Evolutionary conservation across 2,888 invertebrate species (phyloP), one percentile per base, ranked within the genome.

Genomic region (Gastrophysa polygoni): DNA sequence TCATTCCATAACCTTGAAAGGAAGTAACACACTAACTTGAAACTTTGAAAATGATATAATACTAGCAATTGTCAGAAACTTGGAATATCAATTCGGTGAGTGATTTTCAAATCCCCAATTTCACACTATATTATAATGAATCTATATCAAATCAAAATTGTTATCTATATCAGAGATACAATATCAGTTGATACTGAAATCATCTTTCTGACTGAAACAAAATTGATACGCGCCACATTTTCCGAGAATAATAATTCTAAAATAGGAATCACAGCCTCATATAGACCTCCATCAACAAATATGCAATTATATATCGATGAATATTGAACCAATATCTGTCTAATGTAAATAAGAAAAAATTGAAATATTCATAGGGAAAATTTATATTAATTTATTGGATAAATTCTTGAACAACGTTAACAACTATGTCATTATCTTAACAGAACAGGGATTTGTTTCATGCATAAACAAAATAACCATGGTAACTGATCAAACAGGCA

Each of bases 31-130:
- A n/a, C n/a, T n/a, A n/a, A n/a, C n/a, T n/a, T n/a, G n/a, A n/a
- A n/a, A n/a, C n/a, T n/a, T n/a, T n/a, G n/a, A n/a, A n/a, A n/a
- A n/a, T n/a, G n/a, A n/a, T n/a, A n/a, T n/a, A n/a, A n/a, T n/a
- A n/a, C n/a, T n/a, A n/a, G n/a, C n/a, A n/a, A n/a, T 14, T 49
- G 5, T 49, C 49, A 29, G 49, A 49, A 49, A 49, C 49, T 7
- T 49, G 17, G 49, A 49, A 20, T 24, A 24, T 49, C 5, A 16
- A 49, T 14, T 14, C 29, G 49, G 49, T 49, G 16, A 28, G 16
- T 49, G 16, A 49, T 28, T 49, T 49, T 1, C 24, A 24, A 28
- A 28, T 49, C n/a, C 49, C 32, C 7, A 2, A 32, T 32, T 32
- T 5, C 11, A 32, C 32, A 10, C 2, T 2, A 5, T 11, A 32